Evolutionary conservation across 2,888 invertebrate genomes (phyloP), one percentile per base, ranked within the genome.

Genomic region (Emmelina monodactyla): DNA sequence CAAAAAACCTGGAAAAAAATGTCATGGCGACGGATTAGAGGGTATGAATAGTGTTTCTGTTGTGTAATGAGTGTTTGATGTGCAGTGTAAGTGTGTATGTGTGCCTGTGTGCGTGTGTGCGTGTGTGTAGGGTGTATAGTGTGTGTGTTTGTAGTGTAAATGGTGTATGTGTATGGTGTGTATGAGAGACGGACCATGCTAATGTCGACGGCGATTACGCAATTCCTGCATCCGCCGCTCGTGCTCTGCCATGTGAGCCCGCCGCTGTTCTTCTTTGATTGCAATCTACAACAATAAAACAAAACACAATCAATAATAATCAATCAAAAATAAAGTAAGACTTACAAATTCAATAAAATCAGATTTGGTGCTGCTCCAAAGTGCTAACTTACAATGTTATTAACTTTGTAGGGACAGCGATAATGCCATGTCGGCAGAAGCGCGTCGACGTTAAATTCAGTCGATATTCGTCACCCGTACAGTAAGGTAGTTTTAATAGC

Each of bases 171-270:
- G 35, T 38, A 7, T 43, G 40, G 35, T 43, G 39, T 46, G 50
- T 31, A 38, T 42, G 35, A 31, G 54, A 60, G 75, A 78, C 79
- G 75, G 79, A 78, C 78, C 79, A 71, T 76, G 73, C 72, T 76
- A 78, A 56, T 78, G 76, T 50, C 76, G 73, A 50, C 75, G 75
- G 40, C 82, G 66, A 73, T 84, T 83, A 42, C 86, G 83, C 58
- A 88, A 83, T 71, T 91, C 92, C 69, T 88, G 87, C 61, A 89
- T 67, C 50, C 89, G 83, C 37, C 89, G 83, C 61, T 92, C 92
- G 55, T 93, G 89, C 65, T 94, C 93, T 33, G 90, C 90, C 87
- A 94, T 89, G 51, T 92, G 89, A 56, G 91, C 88, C 37, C 91
- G 85, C 37, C 94, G 84, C 68, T 91, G 88, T 64, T 92, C 91